These are phyloP conservation scores for Leptothorax acervorum DNA, from an alignment of 2,888 invertebrate genomes.

Conservation along the genomic window DNA sequence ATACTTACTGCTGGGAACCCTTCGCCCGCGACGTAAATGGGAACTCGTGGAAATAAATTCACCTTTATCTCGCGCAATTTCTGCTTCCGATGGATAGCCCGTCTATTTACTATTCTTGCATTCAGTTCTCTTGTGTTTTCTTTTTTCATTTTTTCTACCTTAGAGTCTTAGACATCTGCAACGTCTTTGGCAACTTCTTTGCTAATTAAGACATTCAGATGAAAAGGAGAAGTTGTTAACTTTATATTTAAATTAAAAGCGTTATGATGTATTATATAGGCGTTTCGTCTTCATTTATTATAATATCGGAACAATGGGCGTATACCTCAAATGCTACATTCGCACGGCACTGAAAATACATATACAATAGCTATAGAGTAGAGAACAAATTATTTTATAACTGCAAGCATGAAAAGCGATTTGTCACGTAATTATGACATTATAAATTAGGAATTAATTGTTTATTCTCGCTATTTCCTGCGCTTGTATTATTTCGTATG, in stretches of 20 bases:
- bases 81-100: not conserved
- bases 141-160: not conserved
- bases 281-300: not conserved
- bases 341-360: not conserved
- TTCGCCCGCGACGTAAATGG: constrained; percentile 39
- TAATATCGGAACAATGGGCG: not conserved
- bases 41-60: constrained; percentile 60
- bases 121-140: not conserved
- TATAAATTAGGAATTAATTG: not conserved
- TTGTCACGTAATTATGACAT: not conserved
- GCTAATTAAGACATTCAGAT: constrained; percentile 23
- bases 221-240: not conserved
- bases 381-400: not conserved
- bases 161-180: too few species aligned
- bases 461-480: not conserved
- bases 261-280: not conserved
- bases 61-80: constrained; percentile 17
- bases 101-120: not conserved
- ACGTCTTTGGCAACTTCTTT: not conserved
- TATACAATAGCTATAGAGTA: not conserved
- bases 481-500: not conserved
- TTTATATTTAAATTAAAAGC: not conserved
- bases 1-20: constrained; percentile 38
- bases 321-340: not conserved
- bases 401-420: not conserved